Base-by-base conservation (phyloP, 2,888 invertebrate species). In the Orthosia incerta region DNA sequence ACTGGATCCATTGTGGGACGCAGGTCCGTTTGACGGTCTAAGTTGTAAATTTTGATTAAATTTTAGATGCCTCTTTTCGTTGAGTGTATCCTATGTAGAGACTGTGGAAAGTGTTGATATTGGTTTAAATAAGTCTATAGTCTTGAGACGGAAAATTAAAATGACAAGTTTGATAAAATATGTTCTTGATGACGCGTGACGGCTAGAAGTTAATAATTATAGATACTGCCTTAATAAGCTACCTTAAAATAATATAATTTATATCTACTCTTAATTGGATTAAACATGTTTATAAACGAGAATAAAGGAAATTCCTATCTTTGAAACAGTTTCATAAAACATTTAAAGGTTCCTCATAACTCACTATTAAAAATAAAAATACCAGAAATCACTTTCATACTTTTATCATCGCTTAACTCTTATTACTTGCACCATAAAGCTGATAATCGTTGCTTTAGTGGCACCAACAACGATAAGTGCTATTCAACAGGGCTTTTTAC, bases 381-480 rank as follows among this genome's bases (percentile, higher is more conserved):
- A 71, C n/a, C 13, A 61, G 26, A 45, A 57, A 76, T 70, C 53
- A 39, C 65, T 80, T 71, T 79, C 23, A 72, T 81, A 80, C 60
- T 65, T 79, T 72, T 76, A 48, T 59, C 71, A 85, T 88, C 46
- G 55, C 68, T 67, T 73, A 59, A 70, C 81, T 88, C 88, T 82
- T 83, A 69, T 88, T 70, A 83, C 88, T 90, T 88, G 79, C 9
- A 68, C 87, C 88, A 79, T 88, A 82, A 86, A 86, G 83, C 80
- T 88, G 90, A 91, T 93, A 92, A 91, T 92, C 89, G 90, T 86
- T 87, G 86, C 86, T 91, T 92, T 90, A 92, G 89, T 91, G 89
- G 86, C 89, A 89, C 88, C 91, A 91, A 92, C 88, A 87, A 87
- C 85, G 87, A 86, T 85, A 89, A 91, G 90, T 88, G 89, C 91